Evolutionary conservation across 2,797 vertebrate species (phyloP), one percentile per base, ranked within the genome.

Genomic region (Galago senegalensis): DNA sequence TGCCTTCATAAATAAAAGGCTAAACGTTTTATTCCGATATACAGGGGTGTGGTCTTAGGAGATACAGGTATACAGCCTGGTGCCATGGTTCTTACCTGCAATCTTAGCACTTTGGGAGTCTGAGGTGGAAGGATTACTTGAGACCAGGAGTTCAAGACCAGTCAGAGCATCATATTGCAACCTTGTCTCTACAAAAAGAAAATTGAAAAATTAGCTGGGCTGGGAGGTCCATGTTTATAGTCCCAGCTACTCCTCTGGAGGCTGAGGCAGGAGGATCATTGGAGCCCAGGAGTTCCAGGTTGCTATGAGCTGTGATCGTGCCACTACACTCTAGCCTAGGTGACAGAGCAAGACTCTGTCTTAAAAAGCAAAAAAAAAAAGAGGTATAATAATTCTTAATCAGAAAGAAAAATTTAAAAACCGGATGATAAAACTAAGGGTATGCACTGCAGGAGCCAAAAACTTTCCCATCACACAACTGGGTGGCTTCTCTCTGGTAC

Each of bases 381-480:
- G 5, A 89, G 1, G 5, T 29, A 75, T 75, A 53, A 37, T 75
- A 63, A 84, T 80, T 90, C 73, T 92, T 95, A n/a, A 93, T 75
- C 49, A 60, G 43, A 86, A 88, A 61, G 67, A 31, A 88, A 8
- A 76, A 29, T 53, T 53, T 16, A 73, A 88, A 58, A 29, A 9
- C 4, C 8, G 34, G 0, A 43, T 67, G 49, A 61, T 69, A 85
- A 88, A 94, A 75, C 34, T 70, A 69, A 77, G 43, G 63, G 25
- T 80, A 0, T 73, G 21, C 49, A 70, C 29, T 18, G 1, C 7
- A 31, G 37, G 12, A 95, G 14, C 29, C 46, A 37, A 56, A 86
- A 73, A 72, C 17, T 16, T 7, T 61, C 76, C 69, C 1, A 0
- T 60, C n/a, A 18, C 16, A 46, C 12, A 49, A 25, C 0, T 31